Conservation (phyloP, 2,888 invertebrate genomes). For the Sesia apiformis region DNA sequence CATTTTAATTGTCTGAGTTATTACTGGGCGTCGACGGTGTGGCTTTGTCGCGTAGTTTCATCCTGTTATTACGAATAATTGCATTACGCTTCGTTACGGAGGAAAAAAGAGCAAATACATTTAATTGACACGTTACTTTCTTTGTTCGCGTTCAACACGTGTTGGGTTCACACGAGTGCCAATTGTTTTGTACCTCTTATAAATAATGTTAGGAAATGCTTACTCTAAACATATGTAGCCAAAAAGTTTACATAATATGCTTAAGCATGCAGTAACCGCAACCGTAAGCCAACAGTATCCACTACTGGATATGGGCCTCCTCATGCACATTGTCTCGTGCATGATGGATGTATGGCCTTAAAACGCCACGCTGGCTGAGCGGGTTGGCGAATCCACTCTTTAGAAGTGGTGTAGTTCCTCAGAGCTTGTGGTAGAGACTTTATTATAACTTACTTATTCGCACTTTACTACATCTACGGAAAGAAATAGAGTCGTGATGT, state of each 20-base stretch:
- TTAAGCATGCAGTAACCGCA: neutral
- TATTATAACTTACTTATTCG: no score
- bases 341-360: no score
- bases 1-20: constrained; percentile 70
- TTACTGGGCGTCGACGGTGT: constrained; percentile 45
- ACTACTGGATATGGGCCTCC: no score
- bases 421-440: no score
- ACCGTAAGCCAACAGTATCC: neutral
- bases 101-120: constrained; percentile 62
- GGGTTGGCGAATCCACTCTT: no score
- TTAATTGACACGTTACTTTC: constrained; percentile 69
- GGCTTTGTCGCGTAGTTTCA: constrained; percentile 60
- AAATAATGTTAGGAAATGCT: no score
- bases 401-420: no score
- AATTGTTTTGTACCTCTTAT: neutral
- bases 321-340: no score
- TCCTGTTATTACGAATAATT: constrained; percentile 73
- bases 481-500: no score
- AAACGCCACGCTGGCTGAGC: no score
- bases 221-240: no score
- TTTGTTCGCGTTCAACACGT: constrained; percentile 62
- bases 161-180: constrained; percentile 45
- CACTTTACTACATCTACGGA: no score
- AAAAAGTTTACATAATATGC: neutral
- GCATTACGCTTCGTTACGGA: constrained; percentile 72